A percentile compares a stretch with the other conserved stretches of the same genome.
These are phyloP conservation scores for Macrostomum lignano DNA, from an alignment of 1,140 invertebrate species.

Conservation along the genomic window DNA sequence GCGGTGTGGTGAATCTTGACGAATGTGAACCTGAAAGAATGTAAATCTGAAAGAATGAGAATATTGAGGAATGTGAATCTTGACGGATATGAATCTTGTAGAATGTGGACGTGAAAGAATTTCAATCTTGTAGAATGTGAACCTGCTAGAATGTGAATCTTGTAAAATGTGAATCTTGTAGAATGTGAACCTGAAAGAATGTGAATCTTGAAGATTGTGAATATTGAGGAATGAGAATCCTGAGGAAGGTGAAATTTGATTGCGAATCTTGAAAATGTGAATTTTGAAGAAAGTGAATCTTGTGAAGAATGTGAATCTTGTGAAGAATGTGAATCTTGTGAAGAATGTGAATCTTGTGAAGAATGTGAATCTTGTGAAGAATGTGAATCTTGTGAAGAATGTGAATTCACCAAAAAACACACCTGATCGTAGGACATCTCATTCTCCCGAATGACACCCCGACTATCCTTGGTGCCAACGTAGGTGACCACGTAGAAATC, in stretches of 20 bases:
- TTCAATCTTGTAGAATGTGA: not conserved
- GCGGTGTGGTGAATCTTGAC: too few relatives aligned
- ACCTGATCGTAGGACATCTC: not conserved
- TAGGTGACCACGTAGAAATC: conserved; percentile 98
- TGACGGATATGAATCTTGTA: conserved; percentile 2
- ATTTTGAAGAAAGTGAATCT: not conserved
- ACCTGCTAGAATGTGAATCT: not conserved
- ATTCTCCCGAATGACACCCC: conserved; percentile 36
- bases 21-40: not conserved
- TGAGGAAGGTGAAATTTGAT: not conserved
- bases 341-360: not conserved
- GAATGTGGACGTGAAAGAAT: not conserved
- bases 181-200: not conserved
- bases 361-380: not conserved
- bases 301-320: too few relatives aligned
- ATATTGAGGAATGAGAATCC: not conserved
- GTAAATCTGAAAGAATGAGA: conserved; percentile 10
- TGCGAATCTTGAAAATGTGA: not conserved
- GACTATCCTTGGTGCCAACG: conserved; percentile 82
- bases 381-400: not conserved
- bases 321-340: too few relatives aligned
- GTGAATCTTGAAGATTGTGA: not conserved
- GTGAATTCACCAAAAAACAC: not conserved
- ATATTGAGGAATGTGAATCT: conserved; percentile 1
- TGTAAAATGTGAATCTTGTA: too few relatives aligned